Evolutionary conservation across 2,113 vertebrate genomes (phyloP), one percentile per base, ranked within the genome.

Genomic region (Rhabdornis inornatus): DNA sequence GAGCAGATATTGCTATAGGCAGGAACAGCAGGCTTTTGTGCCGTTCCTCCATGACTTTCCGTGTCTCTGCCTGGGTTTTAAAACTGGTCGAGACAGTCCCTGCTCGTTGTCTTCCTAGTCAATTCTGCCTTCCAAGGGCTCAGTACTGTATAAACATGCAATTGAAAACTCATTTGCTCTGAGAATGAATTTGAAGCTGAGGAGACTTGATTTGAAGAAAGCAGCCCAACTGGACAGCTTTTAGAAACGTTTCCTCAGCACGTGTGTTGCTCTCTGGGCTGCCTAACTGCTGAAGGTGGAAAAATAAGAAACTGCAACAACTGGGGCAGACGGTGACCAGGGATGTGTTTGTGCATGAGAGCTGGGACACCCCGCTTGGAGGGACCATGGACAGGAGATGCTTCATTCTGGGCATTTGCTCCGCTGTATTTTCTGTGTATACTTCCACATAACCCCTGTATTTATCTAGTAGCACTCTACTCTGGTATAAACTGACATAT

Each of bases 1-100:
- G 83, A 84, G 93, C 89, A 89, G 95, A 87, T 89, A 81, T 5
- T 72, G 83, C 92, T 88, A 27, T 50, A 49, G 86, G 83, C 91
- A 91, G 81, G 86, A 88, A 33, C 74, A 89, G 79, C 68, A 75
- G 78, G 83, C 71, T 96, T 92, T 94, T 95, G 94, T 89, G 60
- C 71, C 0, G 0, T 20, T 95, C 79, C 64, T 74, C 45, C 52
- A 1, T 2, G 30, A 74, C 42, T 95, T 81, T 40, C 11, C 35
- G 17, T 18, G 31, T 33, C 71, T n/a, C 60, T 0, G 7, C 55
- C 78, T 37, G 50, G 66, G 56, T 52, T 91, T 90, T 61, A 69
- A 39, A 89, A 50, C 33, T 19, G 52, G 71, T 44, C 7, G 17
- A 83, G 77, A 14, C 1, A 16, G 64, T 30, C 44, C 52, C 52